These are phyloP conservation scores for Panonychus citri DNA, from an alignment of 1,140 invertebrate genomes.

Conservation along the genomic window DNA sequence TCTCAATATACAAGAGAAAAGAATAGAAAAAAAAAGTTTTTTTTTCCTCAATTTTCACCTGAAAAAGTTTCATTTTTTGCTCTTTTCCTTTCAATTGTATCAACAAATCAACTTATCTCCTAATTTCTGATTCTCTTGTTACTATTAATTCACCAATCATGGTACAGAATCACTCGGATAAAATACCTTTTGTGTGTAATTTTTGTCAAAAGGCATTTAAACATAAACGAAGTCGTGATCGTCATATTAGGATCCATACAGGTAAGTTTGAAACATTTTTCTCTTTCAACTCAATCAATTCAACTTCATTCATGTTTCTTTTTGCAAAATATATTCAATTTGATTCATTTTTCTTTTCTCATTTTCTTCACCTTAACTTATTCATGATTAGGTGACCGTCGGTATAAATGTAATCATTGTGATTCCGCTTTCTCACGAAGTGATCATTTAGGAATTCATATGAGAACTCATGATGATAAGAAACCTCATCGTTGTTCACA, in stretches of 20 bases:
- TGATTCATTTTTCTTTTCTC: background rate
- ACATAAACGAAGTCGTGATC: conserved; percentile 74
- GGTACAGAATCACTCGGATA: too few species aligned
- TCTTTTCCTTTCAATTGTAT: too few species aligned
- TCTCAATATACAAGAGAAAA: too few species aligned
- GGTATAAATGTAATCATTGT: conserved; percentile 74
- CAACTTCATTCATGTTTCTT: background rate
- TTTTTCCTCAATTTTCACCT: too few species aligned
- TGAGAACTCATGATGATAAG: conserved; percentile 78
- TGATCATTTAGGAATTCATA: conserved; percentile 82
- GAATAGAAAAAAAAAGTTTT: too few species aligned
- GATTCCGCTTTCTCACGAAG: conserved; percentile 76
- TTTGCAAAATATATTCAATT: background rate
- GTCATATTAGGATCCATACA: conserved; percentile 81
- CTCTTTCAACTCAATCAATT: background rate
- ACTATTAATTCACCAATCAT: too few species aligned
- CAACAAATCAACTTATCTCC: background rate
- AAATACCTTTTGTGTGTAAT: conserved; percentile 46
- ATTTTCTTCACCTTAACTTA: too few species aligned
- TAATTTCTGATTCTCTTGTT: too few species aligned
- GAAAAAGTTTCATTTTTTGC: too few species aligned
- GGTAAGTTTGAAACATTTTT: conserved; percentile 18
- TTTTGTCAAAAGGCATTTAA: conserved; percentile 75
- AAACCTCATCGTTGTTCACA: conserved; percentile 80
- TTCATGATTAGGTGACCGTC: conserved; percentile 51